These are phyloP conservation scores for Pantelozetes paolii DNA, from an alignment of 2,888 invertebrate genomes.

Conservation along the genomic window DNA sequence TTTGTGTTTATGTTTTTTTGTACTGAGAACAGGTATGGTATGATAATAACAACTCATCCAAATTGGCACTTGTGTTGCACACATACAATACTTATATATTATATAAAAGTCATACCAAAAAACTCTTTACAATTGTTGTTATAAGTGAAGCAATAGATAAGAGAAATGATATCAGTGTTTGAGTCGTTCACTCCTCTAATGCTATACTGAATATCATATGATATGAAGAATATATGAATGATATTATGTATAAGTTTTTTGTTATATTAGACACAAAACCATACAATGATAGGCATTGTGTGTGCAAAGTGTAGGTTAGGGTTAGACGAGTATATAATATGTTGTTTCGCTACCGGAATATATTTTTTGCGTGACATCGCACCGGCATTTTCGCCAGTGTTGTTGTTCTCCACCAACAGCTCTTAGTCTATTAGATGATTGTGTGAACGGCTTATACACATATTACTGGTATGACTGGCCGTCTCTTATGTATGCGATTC, in stretches of 20 bases:
- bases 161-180: not conserved
- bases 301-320: not conserved
- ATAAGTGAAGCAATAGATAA: not conserved
- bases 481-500: not conserved
- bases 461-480: not conserved
- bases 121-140: too few species aligned
- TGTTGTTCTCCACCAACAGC: not conserved
- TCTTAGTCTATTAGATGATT: not conserved
- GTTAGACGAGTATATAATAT: conserved; percentile 4
- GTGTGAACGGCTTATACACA: conserved; percentile 7
- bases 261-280: too few species aligned
- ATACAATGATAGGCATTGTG: not conserved
- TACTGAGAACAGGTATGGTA: too few species aligned
- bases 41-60: too few species aligned
- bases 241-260: not conserved
- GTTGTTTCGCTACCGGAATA: not conserved
- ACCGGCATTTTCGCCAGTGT: not conserved
- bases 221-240: not conserved
- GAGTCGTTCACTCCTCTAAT: not conserved
- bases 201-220: not conserved
- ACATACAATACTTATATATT: too few species aligned
- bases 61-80: too few species aligned
- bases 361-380: conserved; percentile 5
- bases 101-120: too few species aligned
- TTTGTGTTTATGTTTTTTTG: too few species aligned